Evolutionary conservation across 1,140 invertebrate species (phyloP), one percentile per base, ranked within the genome.

Genomic region (Ooceraea biroi): DNA sequence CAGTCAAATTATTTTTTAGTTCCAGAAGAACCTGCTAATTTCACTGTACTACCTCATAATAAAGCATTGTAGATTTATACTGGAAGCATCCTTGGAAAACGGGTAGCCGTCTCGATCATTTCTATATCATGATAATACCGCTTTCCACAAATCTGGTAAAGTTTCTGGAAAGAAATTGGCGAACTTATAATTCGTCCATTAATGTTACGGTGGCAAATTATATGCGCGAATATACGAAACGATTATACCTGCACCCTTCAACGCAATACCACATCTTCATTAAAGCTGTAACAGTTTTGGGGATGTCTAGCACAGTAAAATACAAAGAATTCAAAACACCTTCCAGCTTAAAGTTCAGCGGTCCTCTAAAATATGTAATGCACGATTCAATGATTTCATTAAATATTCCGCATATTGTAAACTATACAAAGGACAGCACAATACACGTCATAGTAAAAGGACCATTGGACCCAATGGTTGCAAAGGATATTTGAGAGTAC

Each of bases 51-150:
- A 57, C 1, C 46, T 19, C 57, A 44, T 0, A 46, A 76, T 0
- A 66, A 73, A 22, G 89, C 0, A 3, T 68, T 10, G 27, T 91
- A 0, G 65, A 84, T 11, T 0, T 89, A 4, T 63, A 27, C 0
- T 92, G 91, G 90, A 11, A 52, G 5, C 90, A 91, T 55, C 91
- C 90, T 8, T 88, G 83, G 72, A 82, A 1, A 41, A 78, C 87
- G 10, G 82, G 78, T 25, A 63, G 73, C 0, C 82, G 1, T 14
- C 17, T 92, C 0, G 0, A 57, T 0, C 27, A 44, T 46, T 92
- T 90, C 46, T 0, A 19, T 0, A 86, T 92, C 1, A 4, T 0
- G 0, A 10, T 55, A n/a, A 10, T 0, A 72, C 27, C 55, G 50
- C 58, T 55, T 4, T 68, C 27, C 0, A 85, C 82, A 5, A 52